Evolutionary conservation across 1,140 invertebrate genomes (phyloP).

Genomic region (Drosophila murphyi): DNA sequence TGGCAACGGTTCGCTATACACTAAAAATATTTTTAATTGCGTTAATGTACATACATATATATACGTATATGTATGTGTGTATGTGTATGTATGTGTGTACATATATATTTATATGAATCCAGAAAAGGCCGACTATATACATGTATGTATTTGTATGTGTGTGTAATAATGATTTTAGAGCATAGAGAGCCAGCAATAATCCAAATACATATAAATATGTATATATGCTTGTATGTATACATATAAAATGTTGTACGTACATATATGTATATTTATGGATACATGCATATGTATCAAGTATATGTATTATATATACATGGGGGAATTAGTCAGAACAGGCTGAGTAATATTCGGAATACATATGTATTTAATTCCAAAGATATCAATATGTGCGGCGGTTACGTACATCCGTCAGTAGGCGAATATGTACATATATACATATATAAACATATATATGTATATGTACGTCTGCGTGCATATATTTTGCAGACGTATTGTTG

Average conservation of each 20-base stretch:
- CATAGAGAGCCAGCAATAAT: background rate
- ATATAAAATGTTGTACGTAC: slow-evolving; percentile 42
- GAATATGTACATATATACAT: slow-evolving; percentile 5
- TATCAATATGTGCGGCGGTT: slow-evolving; percentile 12
- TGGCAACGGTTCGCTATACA: slow-evolving; percentile 12
- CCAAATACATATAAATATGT: slow-evolving; percentile 42
- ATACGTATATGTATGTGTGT: slow-evolving; percentile 44
- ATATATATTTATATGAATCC: slow-evolving; percentile 31
- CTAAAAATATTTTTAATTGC: slow-evolving; percentile 59
- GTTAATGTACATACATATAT: slow-evolving; percentile 43
- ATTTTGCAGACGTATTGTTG: background rate
- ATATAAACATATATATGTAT: slow-evolving; percentile 16
- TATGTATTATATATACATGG: slow-evolving; percentile 34
- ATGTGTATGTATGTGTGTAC: slow-evolving; percentile 38
- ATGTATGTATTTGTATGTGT: slow-evolving; percentile 34
- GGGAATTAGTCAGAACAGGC: slow-evolving; percentile 40
- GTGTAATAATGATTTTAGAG: slow-evolving; percentile 23
- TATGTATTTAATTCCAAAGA: slow-evolving; percentile 43
- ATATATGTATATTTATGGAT: slow-evolving; percentile 57
- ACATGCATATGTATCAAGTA: slow-evolving; percentile 11
- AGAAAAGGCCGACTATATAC: slow-evolving; percentile 17
- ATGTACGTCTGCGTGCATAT: background rate
- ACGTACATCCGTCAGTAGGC: background rate
- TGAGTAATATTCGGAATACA: slow-evolving; percentile 39
- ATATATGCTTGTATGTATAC: slow-evolving; percentile 51